Conservation (phyloP, 1,140 invertebrate species). For the Nasonia giraulti region DNA sequence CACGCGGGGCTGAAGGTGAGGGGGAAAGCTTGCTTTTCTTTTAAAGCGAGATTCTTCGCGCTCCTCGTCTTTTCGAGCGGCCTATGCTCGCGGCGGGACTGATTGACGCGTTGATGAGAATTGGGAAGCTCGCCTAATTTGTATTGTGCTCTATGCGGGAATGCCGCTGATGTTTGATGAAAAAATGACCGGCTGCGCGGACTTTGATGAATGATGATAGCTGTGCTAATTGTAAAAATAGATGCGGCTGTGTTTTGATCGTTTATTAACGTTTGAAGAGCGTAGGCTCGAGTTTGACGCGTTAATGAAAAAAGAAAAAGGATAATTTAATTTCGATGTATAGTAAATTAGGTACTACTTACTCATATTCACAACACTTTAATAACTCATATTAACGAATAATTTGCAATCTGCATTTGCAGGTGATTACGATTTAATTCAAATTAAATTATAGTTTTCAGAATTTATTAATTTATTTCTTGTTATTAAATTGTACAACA, state of each 20-base stretch:
- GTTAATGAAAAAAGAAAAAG: too few relatives aligned
- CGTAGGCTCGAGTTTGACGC: not conserved
- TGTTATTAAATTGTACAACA: too few relatives aligned
- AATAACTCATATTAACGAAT: too few relatives aligned
- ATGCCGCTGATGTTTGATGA: slow-evolving; percentile 1
- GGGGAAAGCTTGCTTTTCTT: not conserved
- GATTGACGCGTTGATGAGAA: slow-evolving; percentile 46
- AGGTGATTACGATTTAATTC: too few relatives aligned
- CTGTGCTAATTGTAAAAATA: slow-evolving; percentile 30
- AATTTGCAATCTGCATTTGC: too few relatives aligned
- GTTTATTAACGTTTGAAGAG: not conserved
- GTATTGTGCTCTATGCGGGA: not conserved
- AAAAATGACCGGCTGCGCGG: not conserved
- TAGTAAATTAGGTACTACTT: too few relatives aligned
- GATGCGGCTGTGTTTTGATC: not conserved
- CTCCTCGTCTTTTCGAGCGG: not conserved
- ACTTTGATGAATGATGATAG: slow-evolving; percentile 31
- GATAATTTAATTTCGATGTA: too few relatives aligned
- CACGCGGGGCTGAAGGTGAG: not conserved
- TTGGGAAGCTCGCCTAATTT: slow-evolving; percentile 10
- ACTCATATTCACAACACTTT: too few relatives aligned
- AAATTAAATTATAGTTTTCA: too few relatives aligned
- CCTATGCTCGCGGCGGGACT: not conserved
- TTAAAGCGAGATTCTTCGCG: not conserved
- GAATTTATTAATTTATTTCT: too few relatives aligned